These are phyloP conservation scores for Rhadina sibilatrix DNA, from an alignment of 2,113 vertebrate species.

Conservation along the genomic window DNA sequence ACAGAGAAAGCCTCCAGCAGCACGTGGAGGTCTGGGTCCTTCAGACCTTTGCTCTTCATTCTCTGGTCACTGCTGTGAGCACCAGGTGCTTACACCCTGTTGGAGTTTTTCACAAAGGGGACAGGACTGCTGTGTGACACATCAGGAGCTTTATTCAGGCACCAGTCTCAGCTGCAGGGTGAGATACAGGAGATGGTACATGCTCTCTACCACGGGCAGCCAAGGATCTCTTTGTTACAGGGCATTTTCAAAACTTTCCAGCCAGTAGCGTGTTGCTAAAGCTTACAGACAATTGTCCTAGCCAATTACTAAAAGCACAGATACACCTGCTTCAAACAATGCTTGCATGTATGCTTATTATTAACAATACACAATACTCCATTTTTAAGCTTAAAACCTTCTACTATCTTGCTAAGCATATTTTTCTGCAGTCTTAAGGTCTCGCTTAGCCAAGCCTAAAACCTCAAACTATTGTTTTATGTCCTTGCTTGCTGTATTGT, in stretches of 20 bases:
- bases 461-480: neutral
- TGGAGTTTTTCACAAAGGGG: neutral
- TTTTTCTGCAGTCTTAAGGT: neutral
- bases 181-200: neutral
- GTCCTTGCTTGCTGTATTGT: neutral
- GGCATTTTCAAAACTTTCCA: neutral
- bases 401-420: neutral
- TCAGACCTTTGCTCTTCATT: neutral
- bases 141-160: neutral
- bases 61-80: neutral
- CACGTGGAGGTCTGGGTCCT: neutral
- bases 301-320: neutral
- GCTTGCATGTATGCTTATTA: neutral
- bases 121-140: neutral
- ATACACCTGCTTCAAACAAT: neutral
- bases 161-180: neutral
- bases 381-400: neutral
- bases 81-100: neutral
- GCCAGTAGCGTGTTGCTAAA: neutral
- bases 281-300: neutral
- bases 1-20: neutral
- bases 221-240: neutral
- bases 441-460: neutral
- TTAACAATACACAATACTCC: neutral
- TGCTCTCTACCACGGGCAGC: neutral